Conservation (phyloP, 53 echinoderm and acorn worm species). For the Holothuria leucospilota region DNA sequence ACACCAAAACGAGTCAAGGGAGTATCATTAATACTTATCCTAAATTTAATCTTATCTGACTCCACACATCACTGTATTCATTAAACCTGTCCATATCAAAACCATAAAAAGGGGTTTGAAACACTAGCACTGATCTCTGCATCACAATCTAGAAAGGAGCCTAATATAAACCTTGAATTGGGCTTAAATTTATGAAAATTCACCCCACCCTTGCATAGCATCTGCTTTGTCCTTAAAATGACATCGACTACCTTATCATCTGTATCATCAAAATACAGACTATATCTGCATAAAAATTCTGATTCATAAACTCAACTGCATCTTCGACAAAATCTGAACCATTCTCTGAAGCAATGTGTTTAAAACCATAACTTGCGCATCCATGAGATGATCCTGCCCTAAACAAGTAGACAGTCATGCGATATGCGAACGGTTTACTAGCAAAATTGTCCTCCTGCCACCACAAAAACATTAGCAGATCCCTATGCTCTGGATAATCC, state of each 20-base stretch:
- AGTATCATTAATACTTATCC: neutral
- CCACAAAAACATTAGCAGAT: too few relatives aligned
- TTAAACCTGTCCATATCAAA: constrained; percentile 44
- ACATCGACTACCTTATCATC: too few relatives aligned
- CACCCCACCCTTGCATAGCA: constrained; percentile 60
- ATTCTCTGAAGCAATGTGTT: constrained; percentile 16
- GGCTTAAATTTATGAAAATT: too few relatives aligned
- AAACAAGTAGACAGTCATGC: neutral
- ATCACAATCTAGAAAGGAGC: constrained; percentile 49
- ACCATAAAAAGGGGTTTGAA: too few relatives aligned
- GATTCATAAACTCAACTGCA: too few relatives aligned
- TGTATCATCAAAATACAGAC: constrained; percentile 48
- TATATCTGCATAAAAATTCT: constrained; percentile 76
- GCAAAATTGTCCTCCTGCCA: neutral
- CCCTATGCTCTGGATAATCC: too few relatives aligned
- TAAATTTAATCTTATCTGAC: constrained; percentile 42
- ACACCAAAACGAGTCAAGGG: constrained; percentile 35
- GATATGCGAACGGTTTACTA: neutral
- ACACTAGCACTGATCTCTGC: too few relatives aligned
- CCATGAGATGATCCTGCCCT: too few relatives aligned
- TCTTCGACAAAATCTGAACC: neutral
- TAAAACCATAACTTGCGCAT: neutral
- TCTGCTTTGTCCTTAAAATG: constrained; percentile 26
- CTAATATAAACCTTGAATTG: constrained; percentile 59
- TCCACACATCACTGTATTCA: constrained; percentile 50